phyloP scores from a whole-genome alignment of 2,797 vertebrate species.

The Loris lydekkerianus region DNA sequence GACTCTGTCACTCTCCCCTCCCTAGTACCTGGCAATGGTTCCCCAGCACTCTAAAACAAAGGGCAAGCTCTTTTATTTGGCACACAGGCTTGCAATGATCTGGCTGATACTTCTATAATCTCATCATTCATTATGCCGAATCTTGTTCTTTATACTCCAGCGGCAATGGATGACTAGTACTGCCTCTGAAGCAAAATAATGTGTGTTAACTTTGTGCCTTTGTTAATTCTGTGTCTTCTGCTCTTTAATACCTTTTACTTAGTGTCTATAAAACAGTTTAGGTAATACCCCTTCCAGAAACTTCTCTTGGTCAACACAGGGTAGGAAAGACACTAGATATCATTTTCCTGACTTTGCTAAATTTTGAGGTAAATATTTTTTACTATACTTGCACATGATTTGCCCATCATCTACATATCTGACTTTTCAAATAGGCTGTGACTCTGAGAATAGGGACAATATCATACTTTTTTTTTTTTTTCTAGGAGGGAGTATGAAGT shows the following conservation, averaged over 20 bases:
- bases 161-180: background rate
- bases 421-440: conserved; percentile 42
- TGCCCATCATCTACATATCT: background rate
- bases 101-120: background rate
- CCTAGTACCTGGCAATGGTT: conserved; percentile 13
- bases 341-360: background rate
- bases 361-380: background rate
- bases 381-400: background rate
- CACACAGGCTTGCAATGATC: background rate
- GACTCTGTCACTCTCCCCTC: background rate
- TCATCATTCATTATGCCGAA: background rate
- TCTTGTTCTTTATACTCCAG: background rate
- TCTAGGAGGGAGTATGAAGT: background rate
- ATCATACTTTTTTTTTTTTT: conserved; percentile 7
- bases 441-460: background rate
- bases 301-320: conserved; percentile 18
- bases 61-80: background rate
- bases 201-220: background rate
- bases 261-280: background rate
- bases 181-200: background rate
- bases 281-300: background rate
- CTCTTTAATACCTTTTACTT: background rate
- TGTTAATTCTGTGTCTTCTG: background rate
- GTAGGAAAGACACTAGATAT: background rate
- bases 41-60: conserved; percentile 15